phyloP scores from a whole-genome alignment of 2,113 vertebrate genomes.

The Strix aluco region DNA sequence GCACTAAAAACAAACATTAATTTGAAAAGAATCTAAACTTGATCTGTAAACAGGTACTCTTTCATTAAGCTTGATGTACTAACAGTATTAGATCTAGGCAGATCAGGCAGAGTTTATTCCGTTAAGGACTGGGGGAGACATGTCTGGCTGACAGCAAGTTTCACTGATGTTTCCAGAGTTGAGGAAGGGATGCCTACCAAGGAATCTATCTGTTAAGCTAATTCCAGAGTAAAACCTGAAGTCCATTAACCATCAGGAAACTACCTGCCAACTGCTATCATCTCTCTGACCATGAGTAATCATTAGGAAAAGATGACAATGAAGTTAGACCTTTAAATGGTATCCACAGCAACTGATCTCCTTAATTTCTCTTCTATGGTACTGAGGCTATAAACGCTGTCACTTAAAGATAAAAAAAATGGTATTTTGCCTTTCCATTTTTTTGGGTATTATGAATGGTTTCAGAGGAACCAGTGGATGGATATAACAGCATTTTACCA shows the following conservation, averaged over 20 bases:
- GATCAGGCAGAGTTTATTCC: background rate
- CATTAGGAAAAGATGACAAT: background rate
- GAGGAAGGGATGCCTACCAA: background rate
- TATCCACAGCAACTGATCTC: background rate
- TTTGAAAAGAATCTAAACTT: background rate
- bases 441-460: background rate
- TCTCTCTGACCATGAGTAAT: background rate
- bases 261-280: background rate
- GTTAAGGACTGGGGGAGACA: fast-evolving
- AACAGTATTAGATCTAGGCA: background rate
- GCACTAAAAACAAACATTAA: background rate
- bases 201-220: background rate
- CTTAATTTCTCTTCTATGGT: background rate
- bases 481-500: background rate
- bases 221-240: background rate
- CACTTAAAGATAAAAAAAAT: background rate
- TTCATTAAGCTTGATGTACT: background rate
- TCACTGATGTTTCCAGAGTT: background rate
- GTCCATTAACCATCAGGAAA: background rate
- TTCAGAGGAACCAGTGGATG: background rate
- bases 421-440: background rate
- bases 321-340: fast-evolving
- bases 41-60: background rate
- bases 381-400: background rate
- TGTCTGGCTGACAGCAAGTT: background rate